Base-by-base conservation (phyloP, 2,113 vertebrate species). In the Caloenas nicobarica region DNA sequence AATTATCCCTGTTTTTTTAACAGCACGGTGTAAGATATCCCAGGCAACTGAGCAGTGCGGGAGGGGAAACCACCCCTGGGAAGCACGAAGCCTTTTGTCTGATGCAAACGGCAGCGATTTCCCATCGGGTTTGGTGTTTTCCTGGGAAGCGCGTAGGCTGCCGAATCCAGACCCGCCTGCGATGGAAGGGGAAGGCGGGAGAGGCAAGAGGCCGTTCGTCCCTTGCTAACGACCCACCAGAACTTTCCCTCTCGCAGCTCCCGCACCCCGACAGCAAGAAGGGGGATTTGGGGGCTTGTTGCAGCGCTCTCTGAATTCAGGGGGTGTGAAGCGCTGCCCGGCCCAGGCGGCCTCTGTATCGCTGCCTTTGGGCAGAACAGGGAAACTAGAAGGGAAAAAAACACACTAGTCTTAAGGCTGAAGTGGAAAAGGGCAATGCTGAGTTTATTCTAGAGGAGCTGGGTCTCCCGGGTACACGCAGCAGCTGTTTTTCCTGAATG, bases 161-260 rank as follows among this genome's bases (percentile, higher is more conserved):
- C 69, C 1, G 1, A 31, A 48, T 34, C 34, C 1, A 1, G 53
- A 28, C 38, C 16, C 0, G 1, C 5, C 70, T n/a, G 38, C 5
- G 22, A 16, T 2, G 5, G 26, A 38, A 26, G 68, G 24, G 56
- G 78, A 73, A 48, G 26, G 3, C 8, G 40, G 64, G 81, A 22
- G 62, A 60, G 83, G 48, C 51, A 23, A 34, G 81, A 78, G 56
- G 15, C 7, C 21, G 1, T 93, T 10, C 7, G 11, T 64, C 46
- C 66, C 26, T 50, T n/a, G 22, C 44, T 56, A 86, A 76, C 50
- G 53, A 21, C 31, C 50, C 17, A 48, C 28, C 19, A 40, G 89
- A 38, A 9, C 54, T 60, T 54, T 13, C 21, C 9, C 48, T 80
- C 62, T 51, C 8, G 44, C 17, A 19, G 44, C 44, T 46, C 44